Base-by-base conservation (phyloP, 2,888 invertebrate genomes). In the Hololepta plana region DNA sequence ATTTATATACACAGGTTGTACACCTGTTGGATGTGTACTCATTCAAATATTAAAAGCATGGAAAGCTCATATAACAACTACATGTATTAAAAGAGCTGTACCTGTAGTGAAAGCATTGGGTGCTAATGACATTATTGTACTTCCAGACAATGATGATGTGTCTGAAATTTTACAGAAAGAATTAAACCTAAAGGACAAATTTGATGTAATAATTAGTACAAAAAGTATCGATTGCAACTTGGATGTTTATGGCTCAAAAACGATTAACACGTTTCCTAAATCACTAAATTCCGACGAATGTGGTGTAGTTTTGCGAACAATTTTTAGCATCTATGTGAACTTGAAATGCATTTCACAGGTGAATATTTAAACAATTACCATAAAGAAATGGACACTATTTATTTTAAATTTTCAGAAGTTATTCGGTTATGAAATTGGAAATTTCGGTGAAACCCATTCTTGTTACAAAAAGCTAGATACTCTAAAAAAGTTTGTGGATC, bases 21-120 rank as follows among this genome's bases (percentile, higher is more conserved):
- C 64, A 12, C 62, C 67, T 6, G 59, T 64, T 4, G 69, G 67
- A 19, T 64, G 66, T 42, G 55, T 69, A 24, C 48, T 68, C 22
- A 57, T 61, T 22, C 71, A 71, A 47, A 43, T 70, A 23, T 47
- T 64, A 13, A 59, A 59, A 35, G 42, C 59, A 22, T 67, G 67
- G 64, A 62, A 63, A 12, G 64, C 63, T 20, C 47, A 58, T 32
- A 57, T 69, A 8, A 60, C 62, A 2, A 56, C 63, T 2, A 59
- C 63, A 7, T 64, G 64, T 35, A 55, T 50, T 38, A 43, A 54
- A 26, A 47, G 62, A 32, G 62, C 64, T 4, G 44, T 57, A n/a
- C 59, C 62, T 4, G 59, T 67, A n/a, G 59, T 59, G 14, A 55
- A 53, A 44, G 65, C 65, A 9, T 47, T 55, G 20, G 67, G 67